Conservation (phyloP, 1,140 invertebrate genomes). For the Drosophila kohkoa region DNA sequence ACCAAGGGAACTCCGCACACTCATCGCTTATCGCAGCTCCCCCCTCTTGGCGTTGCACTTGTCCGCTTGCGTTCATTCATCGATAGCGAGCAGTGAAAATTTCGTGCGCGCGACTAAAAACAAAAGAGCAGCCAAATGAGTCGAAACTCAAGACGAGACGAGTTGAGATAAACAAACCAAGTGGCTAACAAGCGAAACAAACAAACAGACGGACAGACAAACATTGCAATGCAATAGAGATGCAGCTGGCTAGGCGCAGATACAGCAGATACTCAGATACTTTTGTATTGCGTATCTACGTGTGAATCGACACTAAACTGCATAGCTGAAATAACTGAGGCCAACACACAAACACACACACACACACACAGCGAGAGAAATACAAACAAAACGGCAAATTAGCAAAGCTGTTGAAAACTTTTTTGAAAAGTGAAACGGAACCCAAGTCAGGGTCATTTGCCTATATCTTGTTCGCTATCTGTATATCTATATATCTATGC, state of each 20-base stretch:
- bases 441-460: slow-evolving; percentile 60
- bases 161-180: slow-evolving; percentile 68
- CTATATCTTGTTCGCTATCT: slow-evolving; percentile 4
- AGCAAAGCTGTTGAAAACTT: slow-evolving; percentile 43
- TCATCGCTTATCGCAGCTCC: slow-evolving; percentile 58
- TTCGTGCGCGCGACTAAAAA: slow-evolving; percentile 66
- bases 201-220: slow-evolving; percentile 9
- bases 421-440: slow-evolving; percentile 78
- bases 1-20: slow-evolving; percentile 71
- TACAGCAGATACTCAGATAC: slow-evolving; percentile 29
- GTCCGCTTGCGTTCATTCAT: slow-evolving; percentile 61
- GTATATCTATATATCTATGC: slow-evolving; percentile 7
- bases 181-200: slow-evolving; percentile 44
- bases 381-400: slow-evolving; percentile 37
- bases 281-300: slow-evolving; percentile 53
- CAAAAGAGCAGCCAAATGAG: slow-evolving; percentile 46
- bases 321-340: slow-evolving; percentile 41
- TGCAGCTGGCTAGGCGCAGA: slow-evolving; percentile 23
- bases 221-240: slow-evolving; percentile 25
- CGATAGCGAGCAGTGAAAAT: slow-evolving; percentile 60
- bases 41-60: neutral
- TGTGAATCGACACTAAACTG: slow-evolving; percentile 76
- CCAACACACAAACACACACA: slow-evolving; percentile 23
- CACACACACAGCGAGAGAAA: neutral
- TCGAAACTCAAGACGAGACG: slow-evolving; percentile 32